These are phyloP conservation scores for Atta texana DNA, from an alignment of 1,140 invertebrate species.

Conservation along the genomic window DNA sequence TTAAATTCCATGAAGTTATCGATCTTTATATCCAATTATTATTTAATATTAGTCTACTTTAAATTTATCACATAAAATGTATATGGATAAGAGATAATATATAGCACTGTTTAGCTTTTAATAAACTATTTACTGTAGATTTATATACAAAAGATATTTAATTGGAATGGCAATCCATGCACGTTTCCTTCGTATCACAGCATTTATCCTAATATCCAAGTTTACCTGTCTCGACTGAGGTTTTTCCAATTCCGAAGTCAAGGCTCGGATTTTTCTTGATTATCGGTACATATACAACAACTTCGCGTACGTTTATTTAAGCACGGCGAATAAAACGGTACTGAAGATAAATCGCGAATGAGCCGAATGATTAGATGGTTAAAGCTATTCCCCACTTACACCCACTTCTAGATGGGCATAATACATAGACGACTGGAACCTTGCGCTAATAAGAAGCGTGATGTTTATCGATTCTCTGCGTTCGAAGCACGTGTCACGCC, in stretches of 20 bases:
- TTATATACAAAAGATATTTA: conserved; percentile 12
- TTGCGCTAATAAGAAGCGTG: conserved; percentile 58
- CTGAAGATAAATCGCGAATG: conserved; percentile 63
- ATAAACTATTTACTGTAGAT: neutral
- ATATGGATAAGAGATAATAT: neutral
- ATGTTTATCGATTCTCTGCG: conserved; percentile 65
- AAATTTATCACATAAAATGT: neutral
- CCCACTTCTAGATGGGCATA: neutral
- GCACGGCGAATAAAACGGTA: conserved; percentile 66
- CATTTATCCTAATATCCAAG: neutral
- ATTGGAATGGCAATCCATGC: neutral
- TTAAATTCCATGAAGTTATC: neutral
- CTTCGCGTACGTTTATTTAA: conserved; percentile 22
- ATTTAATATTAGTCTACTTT: neutral
- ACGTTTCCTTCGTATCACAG: neutral
- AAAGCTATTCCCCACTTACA: conserved; percentile 61
- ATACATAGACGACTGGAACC: conserved; percentile 42
- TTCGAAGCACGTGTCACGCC: conserved; percentile 11
- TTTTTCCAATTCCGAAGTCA: conserved; percentile 30
- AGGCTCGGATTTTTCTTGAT: conserved; percentile 5
- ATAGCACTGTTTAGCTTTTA: neutral
- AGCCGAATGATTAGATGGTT: conserved; percentile 49
- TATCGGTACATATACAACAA: neutral
- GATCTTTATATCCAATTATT: neutral
- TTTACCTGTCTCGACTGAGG: neutral